Evolutionary conservation across 2,888 invertebrate species (phyloP).

Genomic region (Ornithoptera priamus): DNA sequence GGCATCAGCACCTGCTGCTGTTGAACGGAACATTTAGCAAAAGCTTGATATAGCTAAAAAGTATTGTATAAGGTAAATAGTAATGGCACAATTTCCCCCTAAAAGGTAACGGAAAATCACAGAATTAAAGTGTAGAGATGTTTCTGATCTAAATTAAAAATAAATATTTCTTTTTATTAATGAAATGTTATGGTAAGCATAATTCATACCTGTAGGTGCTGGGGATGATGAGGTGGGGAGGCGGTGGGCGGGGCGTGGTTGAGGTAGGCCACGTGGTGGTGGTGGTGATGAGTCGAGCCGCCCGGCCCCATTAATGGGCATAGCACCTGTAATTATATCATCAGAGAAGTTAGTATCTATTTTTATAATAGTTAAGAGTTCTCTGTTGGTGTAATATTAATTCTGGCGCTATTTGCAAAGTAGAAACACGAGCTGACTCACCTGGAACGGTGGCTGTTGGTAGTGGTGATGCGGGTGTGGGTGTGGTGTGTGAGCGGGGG

Average conservation of each 20-base stretch:
- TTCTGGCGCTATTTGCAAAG: too few relatives aligned
- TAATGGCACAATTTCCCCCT: too few relatives aligned
- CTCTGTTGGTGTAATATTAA: too few relatives aligned
- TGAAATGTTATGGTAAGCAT: too few relatives aligned
- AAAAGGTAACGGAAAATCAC: too few relatives aligned
- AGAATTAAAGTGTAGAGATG: too few relatives aligned
- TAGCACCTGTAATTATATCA: slow-evolving; percentile 52
- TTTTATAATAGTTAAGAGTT: too few relatives aligned
- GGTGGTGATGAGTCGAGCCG: slow-evolving; percentile 58
- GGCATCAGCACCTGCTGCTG: slow-evolving; percentile 57
- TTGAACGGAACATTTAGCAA: background rate
- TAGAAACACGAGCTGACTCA: slow-evolving; percentile 29
- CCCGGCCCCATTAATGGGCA: slow-evolving; percentile 67
- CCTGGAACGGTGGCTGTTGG: slow-evolving; percentile 75
- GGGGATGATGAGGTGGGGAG: slow-evolving; percentile 67
- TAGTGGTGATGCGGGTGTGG: slow-evolving; percentile 57
- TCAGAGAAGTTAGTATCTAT: too few relatives aligned
- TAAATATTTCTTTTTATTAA: too few relatives aligned
- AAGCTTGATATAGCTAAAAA: too few relatives aligned
- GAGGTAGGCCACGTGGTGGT: slow-evolving; percentile 73
- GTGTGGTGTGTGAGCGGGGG: slow-evolving; percentile 73
- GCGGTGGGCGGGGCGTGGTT: slow-evolving; percentile 74
- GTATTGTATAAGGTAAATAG: too few relatives aligned
- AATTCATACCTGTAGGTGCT: slow-evolving; percentile 52
- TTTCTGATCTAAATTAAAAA: too few relatives aligned